phyloP scores from a whole-genome alignment of 2,797 vertebrate species.

The Acanthurus leucopareius region DNA sequence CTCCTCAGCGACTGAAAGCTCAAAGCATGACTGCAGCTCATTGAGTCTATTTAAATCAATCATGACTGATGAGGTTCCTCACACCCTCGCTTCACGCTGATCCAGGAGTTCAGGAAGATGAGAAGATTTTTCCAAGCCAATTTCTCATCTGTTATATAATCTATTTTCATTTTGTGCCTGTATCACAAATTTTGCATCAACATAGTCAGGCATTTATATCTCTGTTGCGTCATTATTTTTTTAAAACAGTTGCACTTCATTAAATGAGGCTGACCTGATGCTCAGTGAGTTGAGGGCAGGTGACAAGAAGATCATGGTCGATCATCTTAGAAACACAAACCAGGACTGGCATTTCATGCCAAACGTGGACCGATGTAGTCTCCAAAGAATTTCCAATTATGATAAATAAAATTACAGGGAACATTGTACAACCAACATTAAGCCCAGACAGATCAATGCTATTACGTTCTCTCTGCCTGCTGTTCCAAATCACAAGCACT shows the following conservation, averaged over 20 bases:
- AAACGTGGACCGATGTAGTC: neutral
- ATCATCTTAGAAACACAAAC: neutral
- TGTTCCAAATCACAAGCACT: conserved; percentile 33
- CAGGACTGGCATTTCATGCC: neutral
- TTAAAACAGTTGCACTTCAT: neutral
- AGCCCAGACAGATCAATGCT: conserved; percentile 30
- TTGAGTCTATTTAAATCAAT: conserved; percentile 52
- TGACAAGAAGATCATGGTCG: neutral
- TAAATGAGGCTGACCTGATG: neutral
- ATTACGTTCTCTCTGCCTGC: neutral
- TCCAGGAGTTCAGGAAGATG: neutral
- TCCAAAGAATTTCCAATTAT: neutral
- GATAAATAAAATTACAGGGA: conserved; percentile 19
- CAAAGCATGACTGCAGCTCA: conserved; percentile 39
- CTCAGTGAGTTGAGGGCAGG: neutral
- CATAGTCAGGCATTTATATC: neutral
- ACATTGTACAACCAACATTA: neutral
- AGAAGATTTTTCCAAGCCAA: conserved; percentile 16
- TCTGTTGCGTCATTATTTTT: neutral
- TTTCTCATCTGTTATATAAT: neutral
- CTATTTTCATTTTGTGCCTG: conserved; percentile 10
- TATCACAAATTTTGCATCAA: neutral
- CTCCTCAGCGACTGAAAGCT: conserved; percentile 16
- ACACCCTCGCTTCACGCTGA: no score
- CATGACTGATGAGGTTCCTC: conserved; percentile 31